Conservation (phyloP, 2,888 invertebrate species). For the Cerastoderma edule region DNA sequence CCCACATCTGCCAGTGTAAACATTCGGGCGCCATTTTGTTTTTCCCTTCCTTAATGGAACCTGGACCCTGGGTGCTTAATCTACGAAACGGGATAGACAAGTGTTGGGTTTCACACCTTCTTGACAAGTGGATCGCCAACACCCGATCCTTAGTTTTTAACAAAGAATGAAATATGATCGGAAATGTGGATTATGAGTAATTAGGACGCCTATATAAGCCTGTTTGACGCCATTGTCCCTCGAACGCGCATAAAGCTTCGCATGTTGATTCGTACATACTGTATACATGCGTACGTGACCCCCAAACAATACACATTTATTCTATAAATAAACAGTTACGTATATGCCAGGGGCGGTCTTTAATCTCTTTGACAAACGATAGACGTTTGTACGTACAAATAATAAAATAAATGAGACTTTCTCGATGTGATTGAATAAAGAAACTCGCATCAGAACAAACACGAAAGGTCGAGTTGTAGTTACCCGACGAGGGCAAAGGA, state of each 20-base stretch:
- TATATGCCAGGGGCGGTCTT: background rate
- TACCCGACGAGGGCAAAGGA: background rate
- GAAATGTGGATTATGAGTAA: no score
- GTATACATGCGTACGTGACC: constrained; percentile 10
- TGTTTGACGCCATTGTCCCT: constrained; percentile 11
- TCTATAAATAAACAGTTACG: constrained; percentile 1
- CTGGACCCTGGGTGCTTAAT: background rate
- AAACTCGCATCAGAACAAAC: background rate
- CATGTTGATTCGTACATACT: constrained; percentile 14
- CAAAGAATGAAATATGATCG: no score
- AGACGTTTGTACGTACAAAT: constrained; percentile 12
- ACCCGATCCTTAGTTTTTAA: no score
- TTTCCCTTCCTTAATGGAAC: constrained; percentile 29
- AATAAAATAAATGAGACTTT: background rate
- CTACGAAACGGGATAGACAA: constrained; percentile 6
- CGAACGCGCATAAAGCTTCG: background rate
- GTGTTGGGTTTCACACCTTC: no score
- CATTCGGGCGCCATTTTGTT: constrained; percentile 50
- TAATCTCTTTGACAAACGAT: background rate
- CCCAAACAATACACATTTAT: background rate
- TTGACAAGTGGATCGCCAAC: no score
- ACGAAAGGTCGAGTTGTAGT: background rate
- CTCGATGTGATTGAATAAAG: background rate
- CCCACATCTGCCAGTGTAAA: constrained; percentile 31
- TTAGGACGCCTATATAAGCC: no score